Evolutionary conservation across 1,140 invertebrate species (phyloP), one percentile per base, ranked within the genome.

Genomic region (Musca vetustissima): DNA sequence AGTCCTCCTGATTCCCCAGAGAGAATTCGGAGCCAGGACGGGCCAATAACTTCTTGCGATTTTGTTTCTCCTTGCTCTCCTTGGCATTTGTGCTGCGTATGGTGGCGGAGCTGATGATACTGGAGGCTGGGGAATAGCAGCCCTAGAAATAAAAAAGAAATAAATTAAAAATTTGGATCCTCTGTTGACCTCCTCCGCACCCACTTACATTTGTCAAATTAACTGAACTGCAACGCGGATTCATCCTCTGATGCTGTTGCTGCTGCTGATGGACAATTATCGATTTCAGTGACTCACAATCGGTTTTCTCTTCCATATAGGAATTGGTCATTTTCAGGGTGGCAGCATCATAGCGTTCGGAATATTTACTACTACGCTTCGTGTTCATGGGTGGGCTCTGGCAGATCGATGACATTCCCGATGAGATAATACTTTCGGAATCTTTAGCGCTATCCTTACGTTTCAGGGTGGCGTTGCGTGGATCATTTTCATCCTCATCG

Each of bases 11-110:
- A 50, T 87, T 87, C 0, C 87, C 87, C n/a, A 93, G 81, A 53
- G 92, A 93, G 70, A 92, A 89, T 73, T 94, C 92, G 0, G 92
- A 94, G 1, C 88, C 88, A 0, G 88, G 88, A 2, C 87, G 85
- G 25, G 86, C 85, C 11, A 93, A 80, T 6, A 93, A 82, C 66
- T 88, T 86, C 68, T 90, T 87, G 1, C 90, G 85, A 79, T 93
- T 93, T 71, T 87, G 84, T 59, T 88, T 88, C 69, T 94, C 92
- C 79, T 94, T 94, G 0, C 87, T 89, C 73, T 92, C 90, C 76
- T 93, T 94, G 0, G 87, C 85, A 71, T 87, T 88, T 67, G 88
- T 88, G 4, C 84, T 85, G 14, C 88, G 84, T 70, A 89, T 89
- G 22, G 85, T 87, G 0, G 90, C 87, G 19, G 88, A 84, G 49